Conservation (phyloP, 2,888 invertebrate genomes). For the Neelides folsomi region DNA sequence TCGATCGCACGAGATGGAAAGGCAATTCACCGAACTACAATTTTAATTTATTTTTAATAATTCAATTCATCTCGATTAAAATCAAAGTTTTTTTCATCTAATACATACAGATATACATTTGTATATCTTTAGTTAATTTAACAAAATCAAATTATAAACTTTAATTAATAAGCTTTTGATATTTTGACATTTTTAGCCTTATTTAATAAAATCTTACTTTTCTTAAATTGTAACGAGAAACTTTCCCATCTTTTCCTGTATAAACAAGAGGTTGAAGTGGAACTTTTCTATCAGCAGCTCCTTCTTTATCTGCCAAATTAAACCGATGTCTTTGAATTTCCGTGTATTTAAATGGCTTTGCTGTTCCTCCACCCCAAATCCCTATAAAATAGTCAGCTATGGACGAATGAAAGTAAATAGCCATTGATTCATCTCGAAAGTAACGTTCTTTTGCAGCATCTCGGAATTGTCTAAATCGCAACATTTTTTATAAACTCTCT, state of each 20-base stretch:
- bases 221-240: constrained; percentile 79
- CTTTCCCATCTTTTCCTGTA: constrained; percentile 74
- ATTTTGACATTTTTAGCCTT: constrained; percentile 13
- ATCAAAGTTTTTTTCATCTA: too few relatives aligned
- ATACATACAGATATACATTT: too few relatives aligned
- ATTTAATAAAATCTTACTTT: constrained; percentile 50
- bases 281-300: constrained; percentile 82
- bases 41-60: constrained; percentile 1
- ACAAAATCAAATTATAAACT: too few relatives aligned
- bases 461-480: constrained; percentile 69
- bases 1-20: constrained; percentile 80
- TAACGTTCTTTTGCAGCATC: constrained; percentile 88
- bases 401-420: constrained; percentile 90
- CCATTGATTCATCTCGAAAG: constrained; percentile 94
- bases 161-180: too few relatives aligned
- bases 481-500: too few relatives aligned
- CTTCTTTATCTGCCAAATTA: constrained; percentile 73
- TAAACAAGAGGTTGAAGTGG: constrained; percentile 87
- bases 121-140: too few relatives aligned
- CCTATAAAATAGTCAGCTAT: constrained; percentile 96
- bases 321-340: constrained; percentile 89
- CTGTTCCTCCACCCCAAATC: constrained; percentile 86
- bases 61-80: background rate
- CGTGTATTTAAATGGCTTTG: constrained; percentile 75
- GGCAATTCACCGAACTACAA: constrained; percentile 83